Evolutionary conservation across 1,140 invertebrate genomes (phyloP), one percentile per base, ranked within the genome.

Genomic region (Conopomorpha cramerella): DNA sequence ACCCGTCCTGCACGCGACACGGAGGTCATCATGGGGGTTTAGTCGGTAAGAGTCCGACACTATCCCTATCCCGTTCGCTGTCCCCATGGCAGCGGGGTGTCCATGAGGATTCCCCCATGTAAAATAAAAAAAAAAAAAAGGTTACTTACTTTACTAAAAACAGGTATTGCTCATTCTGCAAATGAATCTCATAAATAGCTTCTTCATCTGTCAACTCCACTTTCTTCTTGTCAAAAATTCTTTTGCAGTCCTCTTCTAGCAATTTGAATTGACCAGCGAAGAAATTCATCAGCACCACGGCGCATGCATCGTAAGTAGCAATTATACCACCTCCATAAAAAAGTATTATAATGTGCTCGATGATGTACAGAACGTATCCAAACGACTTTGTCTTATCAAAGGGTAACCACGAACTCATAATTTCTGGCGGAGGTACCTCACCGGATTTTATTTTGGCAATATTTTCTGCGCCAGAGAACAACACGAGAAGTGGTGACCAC

Each of bases 261-360:
- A 70, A 29, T 6, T 54, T 53, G 1, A 73, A 30, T 31, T 73
- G 68, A 3, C 65, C 68, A 31, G 51, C 39, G 33, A 73, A 70
- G 54, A 73, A 73, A 0, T 51, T 34, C 58, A 73, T 70, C 34
- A 68, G 30, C 0, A 56, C 61, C 8, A 70, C 47, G 4, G 62
- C 55, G 19, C 62, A 66, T 19, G 61, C 49, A 34, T 73, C 68
- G 18, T 61, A 70, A 41, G 39, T 57, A 1, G 65, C 65, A 1
- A 70, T 54, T 3, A 73, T 57, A 16, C 56, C 59, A 7, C 63
- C 61, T 2, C 65, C 65, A 23, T 67, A 68, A 15, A 59, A 50
- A 40, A 54, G 61, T 29, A 64, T 57, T n/a, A 55, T 27, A 10
- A 38, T 18, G 8, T 73, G 68, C 6, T 55, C 45, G 0, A 61